A percentile compares a stretch with the other conserved stretches of the same genome.
phyloP scores from a whole-genome alignment of 2,797 vertebrate genomes.

The Adrianichthys oophorus region DNA sequence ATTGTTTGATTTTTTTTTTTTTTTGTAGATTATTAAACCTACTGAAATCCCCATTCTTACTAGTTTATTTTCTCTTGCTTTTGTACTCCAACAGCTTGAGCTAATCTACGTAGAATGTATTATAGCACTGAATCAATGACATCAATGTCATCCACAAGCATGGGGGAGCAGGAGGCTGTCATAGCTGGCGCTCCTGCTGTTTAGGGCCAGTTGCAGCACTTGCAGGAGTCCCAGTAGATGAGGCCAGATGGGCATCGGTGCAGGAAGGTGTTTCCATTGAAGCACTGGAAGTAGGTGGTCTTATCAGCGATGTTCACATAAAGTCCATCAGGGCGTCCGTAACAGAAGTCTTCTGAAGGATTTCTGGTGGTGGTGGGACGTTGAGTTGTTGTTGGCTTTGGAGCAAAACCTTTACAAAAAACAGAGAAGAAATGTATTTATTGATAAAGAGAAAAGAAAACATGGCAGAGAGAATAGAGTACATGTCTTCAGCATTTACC shows the following conservation, averaged over 20 bases:
- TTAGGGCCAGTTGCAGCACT: constrained; percentile 79
- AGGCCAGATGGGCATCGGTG: constrained; percentile 76
- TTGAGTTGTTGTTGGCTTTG: constrained; percentile 73
- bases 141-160: neutral
- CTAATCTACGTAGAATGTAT: neutral
- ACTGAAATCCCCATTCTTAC: neutral
- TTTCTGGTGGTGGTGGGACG: constrained; percentile 71
- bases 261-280: constrained; percentile 71
- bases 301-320: constrained; percentile 64
- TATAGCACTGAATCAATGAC: neutral
- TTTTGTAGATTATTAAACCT: neutral
- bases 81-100: neutral
- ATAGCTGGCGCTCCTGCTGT: neutral
- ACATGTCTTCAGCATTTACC: constrained; percentile 46
- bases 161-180: neutral
- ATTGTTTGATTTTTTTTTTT: neutral
- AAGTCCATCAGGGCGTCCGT: constrained; percentile 69
- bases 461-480: too few species aligned
- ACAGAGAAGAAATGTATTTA: neutral
- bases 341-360: constrained; percentile 66
- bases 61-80: neutral
- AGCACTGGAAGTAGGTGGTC: constrained; percentile 78
- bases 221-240: constrained; percentile 74
- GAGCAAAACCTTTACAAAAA: constrained; percentile 67
- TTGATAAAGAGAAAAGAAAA: neutral